A percentile compares a stretch with the other conserved stretches of the same genome.
Evolutionary conservation across 2,113 vertebrate species (phyloP).

Genomic region (Pachypanchax playfairii): DNA sequence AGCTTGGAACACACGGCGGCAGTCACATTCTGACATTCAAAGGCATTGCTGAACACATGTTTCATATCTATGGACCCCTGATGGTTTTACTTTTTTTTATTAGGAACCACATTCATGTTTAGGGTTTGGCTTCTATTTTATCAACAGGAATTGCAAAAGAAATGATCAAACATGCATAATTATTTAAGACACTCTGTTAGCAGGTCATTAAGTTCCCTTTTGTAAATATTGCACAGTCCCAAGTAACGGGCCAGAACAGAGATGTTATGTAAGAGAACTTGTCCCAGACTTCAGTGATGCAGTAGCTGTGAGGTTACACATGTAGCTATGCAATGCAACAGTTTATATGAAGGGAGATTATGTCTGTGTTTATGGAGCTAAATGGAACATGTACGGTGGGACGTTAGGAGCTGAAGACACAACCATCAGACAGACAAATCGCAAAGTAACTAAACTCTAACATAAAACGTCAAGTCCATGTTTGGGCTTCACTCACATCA

Average conservation of each 20-base stretch:
- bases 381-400: slow-evolving; percentile 1
- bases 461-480: slow-evolving; percentile 51
- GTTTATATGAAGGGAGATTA: slow-evolving; percentile 19
- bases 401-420: background rate
- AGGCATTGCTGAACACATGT: too few relatives aligned
- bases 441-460: slow-evolving; percentile 32
- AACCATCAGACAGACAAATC: slow-evolving; percentile 10
- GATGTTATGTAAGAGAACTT: slow-evolving; percentile 18
- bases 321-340: background rate
- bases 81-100: too few relatives aligned
- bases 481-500: slow-evolving; percentile 25
- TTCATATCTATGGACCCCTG: too few relatives aligned
- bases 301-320: background rate
- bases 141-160: too few relatives aligned
- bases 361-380: slow-evolving; percentile 12
- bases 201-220: slow-evolving; percentile 4
- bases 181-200: background rate
- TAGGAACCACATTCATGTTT: too few relatives aligned
- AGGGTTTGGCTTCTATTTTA: too few relatives aligned
- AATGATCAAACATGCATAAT: background rate
- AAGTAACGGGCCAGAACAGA: slow-evolving; percentile 7
- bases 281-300: slow-evolving; percentile 3
- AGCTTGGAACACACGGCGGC: too few relatives aligned
- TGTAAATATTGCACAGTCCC: background rate
- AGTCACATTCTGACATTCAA: too few relatives aligned